These are phyloP conservation scores for Lepidurus arcticus DNA, from an alignment of 1,140 invertebrate species.

Conservation along the genomic window DNA sequence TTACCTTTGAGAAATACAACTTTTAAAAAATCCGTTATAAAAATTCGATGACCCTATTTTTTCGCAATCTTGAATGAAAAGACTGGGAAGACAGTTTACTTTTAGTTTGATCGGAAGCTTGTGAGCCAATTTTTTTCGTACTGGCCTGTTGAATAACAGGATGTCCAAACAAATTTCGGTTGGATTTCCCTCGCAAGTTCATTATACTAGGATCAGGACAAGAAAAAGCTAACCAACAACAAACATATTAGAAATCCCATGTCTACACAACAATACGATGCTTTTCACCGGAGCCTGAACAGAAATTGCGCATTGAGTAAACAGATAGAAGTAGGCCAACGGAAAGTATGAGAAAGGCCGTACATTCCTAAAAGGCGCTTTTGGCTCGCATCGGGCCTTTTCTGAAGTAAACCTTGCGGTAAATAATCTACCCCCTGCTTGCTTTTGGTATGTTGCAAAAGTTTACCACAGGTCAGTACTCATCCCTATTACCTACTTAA, in stretches of 20 bases:
- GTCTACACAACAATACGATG: neutral
- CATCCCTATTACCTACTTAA: neutral
- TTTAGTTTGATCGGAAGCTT: no score
- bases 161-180: no score
- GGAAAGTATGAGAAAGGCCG: neutral
- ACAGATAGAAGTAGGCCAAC: neutral
- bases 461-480: neutral
- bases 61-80: no score
- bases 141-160: no score
- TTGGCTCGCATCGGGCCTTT: neutral
- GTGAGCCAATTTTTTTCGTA: no score
- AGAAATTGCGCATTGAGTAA: constrained; percentile 3
- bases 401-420: neutral
- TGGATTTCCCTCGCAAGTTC: no score
- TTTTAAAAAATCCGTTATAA: no score
- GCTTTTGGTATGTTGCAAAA: neutral
- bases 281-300: neutral
- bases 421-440: neutral
- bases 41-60: no score
- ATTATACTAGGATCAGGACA: no score
- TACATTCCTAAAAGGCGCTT: neutral
- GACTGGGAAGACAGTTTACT: no score
- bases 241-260: neutral
- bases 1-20: no score
- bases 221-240: neutral